A percentile compares a stretch with the other conserved stretches of the same genome.
phyloP scores from a whole-genome alignment of 2,113 vertebrate species.

The Caretta caretta region DNA sequence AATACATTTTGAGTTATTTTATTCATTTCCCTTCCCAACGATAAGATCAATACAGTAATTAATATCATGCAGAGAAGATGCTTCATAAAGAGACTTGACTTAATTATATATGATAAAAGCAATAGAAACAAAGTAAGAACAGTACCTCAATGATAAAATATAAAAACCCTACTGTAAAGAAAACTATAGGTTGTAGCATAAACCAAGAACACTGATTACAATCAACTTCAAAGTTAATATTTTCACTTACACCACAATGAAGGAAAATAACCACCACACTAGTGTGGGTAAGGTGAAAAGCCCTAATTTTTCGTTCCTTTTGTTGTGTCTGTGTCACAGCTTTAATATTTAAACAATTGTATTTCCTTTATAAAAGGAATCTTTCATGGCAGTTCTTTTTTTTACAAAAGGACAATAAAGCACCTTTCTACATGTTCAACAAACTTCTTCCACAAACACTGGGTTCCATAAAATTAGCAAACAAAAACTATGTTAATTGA shows the following conservation, averaged over 20 bases:
- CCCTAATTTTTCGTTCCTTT: not conserved
- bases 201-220: not conserved
- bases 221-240: not conserved
- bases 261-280: no score
- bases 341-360: not conserved
- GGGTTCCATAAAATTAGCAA: not conserved
- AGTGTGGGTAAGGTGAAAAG: not conserved
- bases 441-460: not conserved
- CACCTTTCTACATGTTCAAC: not conserved
- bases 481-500: not conserved
- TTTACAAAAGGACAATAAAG: not conserved
- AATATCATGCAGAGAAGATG: not conserved
- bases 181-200: not conserved
- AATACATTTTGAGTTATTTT: not conserved
- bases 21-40: not conserved
- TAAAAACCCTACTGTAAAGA: not conserved
- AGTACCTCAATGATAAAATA: not conserved
- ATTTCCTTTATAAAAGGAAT: not conserved
- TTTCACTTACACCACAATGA: no score
- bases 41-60: not conserved
- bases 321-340: not conserved
- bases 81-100: not conserved
- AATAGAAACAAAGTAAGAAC: not conserved
- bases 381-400: not conserved
- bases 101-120: not conserved